phyloP scores from a whole-genome alignment of 2,888 invertebrate species.

The Tenthredo mesomela region DNA sequence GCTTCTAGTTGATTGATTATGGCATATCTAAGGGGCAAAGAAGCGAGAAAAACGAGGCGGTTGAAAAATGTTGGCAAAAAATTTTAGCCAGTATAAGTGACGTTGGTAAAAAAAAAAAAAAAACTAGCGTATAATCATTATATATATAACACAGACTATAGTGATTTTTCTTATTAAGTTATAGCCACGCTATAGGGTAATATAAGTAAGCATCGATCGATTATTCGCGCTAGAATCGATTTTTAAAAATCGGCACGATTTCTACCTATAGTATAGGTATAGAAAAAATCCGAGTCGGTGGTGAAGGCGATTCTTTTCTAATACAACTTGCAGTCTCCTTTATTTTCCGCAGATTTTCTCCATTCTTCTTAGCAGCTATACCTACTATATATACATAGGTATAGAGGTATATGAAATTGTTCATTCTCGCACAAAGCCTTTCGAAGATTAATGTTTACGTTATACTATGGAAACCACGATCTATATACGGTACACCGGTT shows the following conservation, averaged over 20 bases:
- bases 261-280: not conserved
- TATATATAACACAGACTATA: too few species aligned
- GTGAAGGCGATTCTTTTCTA: not conserved
- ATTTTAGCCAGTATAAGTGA: not conserved
- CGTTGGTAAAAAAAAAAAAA: too few species aligned
- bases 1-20: slow-evolving; percentile 29
- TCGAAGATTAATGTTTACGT: slow-evolving; percentile 44
- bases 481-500: not conserved
- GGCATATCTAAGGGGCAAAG: not conserved
- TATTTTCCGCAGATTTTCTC: not conserved
- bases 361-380: not conserved
- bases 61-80: not conserved
- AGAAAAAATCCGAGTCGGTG: not conserved
- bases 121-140: not conserved
- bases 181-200: not conserved
- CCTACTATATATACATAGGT: too few species aligned
- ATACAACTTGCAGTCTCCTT: not conserved
- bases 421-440: slow-evolving; percentile 45
- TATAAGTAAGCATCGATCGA: not conserved
- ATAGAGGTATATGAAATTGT: slow-evolving; percentile 11
- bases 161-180: not conserved
- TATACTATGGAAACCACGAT: not conserved
- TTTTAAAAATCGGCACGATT: not conserved
- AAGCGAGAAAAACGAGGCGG: not conserved
- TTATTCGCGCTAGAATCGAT: not conserved